A percentile compares a stretch with the other conserved stretches of the same genome.
phyloP scores from a whole-genome alignment of 2,113 vertebrate genomes.

The Dolichotis patagonum region DNA sequence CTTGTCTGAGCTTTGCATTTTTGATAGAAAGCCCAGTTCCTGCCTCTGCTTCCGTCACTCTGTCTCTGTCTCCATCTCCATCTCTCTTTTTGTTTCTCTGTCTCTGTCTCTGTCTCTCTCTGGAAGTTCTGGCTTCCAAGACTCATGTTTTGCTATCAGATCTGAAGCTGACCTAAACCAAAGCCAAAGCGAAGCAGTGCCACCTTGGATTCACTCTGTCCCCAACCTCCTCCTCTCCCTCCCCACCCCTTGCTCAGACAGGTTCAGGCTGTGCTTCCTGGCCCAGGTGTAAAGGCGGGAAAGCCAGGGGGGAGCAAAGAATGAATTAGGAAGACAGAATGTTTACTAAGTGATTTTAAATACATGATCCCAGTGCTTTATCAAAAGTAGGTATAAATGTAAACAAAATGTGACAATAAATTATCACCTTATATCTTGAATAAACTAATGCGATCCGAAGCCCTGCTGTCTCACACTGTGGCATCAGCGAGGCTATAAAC shows the following conservation, averaged over 20 bases:
- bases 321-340: neutral
- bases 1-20: conserved; percentile 24
- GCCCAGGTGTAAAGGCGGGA: neutral
- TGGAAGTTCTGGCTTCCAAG: neutral
- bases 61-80: neutral
- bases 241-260: neutral
- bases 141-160: neutral
- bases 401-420: neutral
- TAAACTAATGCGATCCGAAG: neutral
- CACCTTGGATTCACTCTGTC: neutral
- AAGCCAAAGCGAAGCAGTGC: neutral
- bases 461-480: neutral
- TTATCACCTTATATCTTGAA: neutral
- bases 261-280: neutral
- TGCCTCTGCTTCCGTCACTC: neutral
- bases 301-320: neutral
- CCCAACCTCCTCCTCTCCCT: neutral
- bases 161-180: neutral
- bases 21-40: neutral
- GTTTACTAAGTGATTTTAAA: neutral
- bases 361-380: neutral
- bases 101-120: neutral
- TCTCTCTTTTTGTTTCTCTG: too few species aligned
- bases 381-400: neutral
- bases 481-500: too few species aligned